phyloP scores from a whole-genome alignment of 2,797 vertebrate genomes.

The Sebastes variabilis region DNA sequence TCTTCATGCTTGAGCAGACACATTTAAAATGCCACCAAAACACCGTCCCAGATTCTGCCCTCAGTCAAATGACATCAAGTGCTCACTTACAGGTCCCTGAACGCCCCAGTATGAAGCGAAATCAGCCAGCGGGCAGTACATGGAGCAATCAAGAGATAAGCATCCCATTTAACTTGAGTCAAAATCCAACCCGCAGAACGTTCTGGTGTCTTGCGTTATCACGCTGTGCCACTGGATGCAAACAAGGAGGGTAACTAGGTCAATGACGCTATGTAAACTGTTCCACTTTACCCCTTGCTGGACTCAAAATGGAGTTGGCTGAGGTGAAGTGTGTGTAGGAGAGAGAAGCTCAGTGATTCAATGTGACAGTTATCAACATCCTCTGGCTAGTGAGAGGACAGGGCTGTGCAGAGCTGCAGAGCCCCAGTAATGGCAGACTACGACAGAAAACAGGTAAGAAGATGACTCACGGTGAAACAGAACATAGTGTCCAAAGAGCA shows the following conservation, averaged over 20 bases:
- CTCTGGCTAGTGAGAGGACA: slow-evolving; percentile 52
- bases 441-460: slow-evolving; percentile 63
- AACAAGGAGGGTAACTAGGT: slow-evolving; percentile 77
- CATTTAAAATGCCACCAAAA: slow-evolving; percentile 81
- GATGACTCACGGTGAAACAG: slow-evolving; percentile 56
- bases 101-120: slow-evolving; percentile 68
- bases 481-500: slow-evolving; percentile 41
- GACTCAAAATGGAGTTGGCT: slow-evolving; percentile 72
- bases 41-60: slow-evolving; percentile 77
- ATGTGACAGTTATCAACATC: slow-evolving; percentile 69
- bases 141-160: slow-evolving; percentile 78
- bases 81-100: slow-evolving; percentile 81
- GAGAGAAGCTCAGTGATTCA: slow-evolving; percentile 51
- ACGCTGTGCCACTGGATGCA: slow-evolving; percentile 59
- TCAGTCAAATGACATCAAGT: slow-evolving; percentile 79
- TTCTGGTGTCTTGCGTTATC: slow-evolving; percentile 56
- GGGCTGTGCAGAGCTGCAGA: slow-evolving; percentile 34
- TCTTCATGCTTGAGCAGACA: slow-evolving; percentile 76
- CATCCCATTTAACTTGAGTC: slow-evolving; percentile 78
- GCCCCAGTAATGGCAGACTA: slow-evolving; percentile 44
- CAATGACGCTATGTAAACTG: slow-evolving; percentile 72
- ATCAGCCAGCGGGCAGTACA: slow-evolving; percentile 71
- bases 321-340: slow-evolving; percentile 44
- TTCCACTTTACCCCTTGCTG: slow-evolving; percentile 71
- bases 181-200: slow-evolving; percentile 57